phyloP scores from a whole-genome alignment of 2,888 invertebrate species.

The Pachycephus smyrnensis region DNA sequence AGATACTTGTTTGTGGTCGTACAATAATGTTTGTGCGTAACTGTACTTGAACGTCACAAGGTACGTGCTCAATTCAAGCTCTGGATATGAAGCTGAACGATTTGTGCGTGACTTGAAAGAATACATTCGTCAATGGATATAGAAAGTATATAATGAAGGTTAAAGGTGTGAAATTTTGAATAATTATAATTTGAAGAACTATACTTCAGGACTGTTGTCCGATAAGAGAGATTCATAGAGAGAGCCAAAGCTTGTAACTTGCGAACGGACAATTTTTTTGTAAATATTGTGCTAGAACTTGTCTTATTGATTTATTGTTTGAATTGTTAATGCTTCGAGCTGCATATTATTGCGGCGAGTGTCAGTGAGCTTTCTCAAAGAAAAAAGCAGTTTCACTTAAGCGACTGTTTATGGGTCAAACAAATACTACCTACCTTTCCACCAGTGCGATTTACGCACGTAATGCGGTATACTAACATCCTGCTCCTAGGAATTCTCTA shows the following conservation, averaged over 20 bases:
- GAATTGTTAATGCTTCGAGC: neutral
- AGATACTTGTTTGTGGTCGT: neutral
- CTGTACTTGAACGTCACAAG: neutral
- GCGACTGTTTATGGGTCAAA: neutral
- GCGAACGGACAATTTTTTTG: neutral
- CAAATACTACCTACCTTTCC: neutral
- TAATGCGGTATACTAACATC: neutral
- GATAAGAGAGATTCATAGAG: too few species aligned
- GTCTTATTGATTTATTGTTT: neutral
- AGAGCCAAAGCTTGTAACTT: neutral
- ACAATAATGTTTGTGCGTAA: neutral
- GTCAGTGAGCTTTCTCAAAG: neutral
- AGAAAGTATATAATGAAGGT: neutral
- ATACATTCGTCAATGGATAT: neutral
- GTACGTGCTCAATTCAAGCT: neutral
- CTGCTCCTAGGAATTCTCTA: neutral
- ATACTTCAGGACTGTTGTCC: neutral
- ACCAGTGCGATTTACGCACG: neutral
- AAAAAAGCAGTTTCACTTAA: neutral
- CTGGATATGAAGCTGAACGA: neutral
- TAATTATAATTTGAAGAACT: neutral
- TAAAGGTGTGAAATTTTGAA: neutral
- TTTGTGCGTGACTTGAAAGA: neutral
- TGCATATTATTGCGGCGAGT: neutral
- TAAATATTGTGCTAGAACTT: neutral